Base-by-base conservation (phyloP, 2,888 invertebrate genomes). In the Physocephala rufipes region DNA sequence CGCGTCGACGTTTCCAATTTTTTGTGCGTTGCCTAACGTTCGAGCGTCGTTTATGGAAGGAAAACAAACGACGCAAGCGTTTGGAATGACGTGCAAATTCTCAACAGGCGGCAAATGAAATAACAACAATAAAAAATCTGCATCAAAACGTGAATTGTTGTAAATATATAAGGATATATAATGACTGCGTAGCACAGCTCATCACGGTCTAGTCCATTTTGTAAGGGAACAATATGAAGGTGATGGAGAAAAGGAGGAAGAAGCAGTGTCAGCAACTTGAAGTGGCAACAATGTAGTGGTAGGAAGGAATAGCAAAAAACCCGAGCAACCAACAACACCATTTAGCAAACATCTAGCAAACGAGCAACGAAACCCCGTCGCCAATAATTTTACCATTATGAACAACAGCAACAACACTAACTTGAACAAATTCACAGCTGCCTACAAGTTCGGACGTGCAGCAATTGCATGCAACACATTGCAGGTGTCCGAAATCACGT, bases 351-450 rank as follows among this genome's bases (percentile, higher is more conserved):
- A n/a, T n/a, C n/a, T n/a, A n/a, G n/a, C n/a, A n/a, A n/a, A n/a
- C n/a, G n/a, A n/a, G n/a, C n/a, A n/a, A 7, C 5, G 36, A 4
- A 36, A 36, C 4, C 5, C 36, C 36, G 4, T 36, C 36, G 36
- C 36, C 36, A 49, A 51, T 47, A n/a, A 30, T 36, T 53, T 65
- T 36, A 49, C 16, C 30, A 68, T 28, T 24, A n/a, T 9, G 36
- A 63, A 62, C 74, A 67, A 58, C 71, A 70, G 68, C 67, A 65
- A 43, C 71, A 73, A 70, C 19, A 68, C 36, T 13, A 68, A 16
- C 72, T 71, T 71, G 67, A 36, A 9, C 36, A 68, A 65, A 71
- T 72, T 71, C 71, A 73, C 67, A 58, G 72, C 70, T 73, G 65
- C 65, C 19, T 7, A 19, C 26, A 49, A 1, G 45, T 49, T 30